phyloP scores from a whole-genome alignment of 1,140 invertebrate species.

The Drosophila nannoptera region DNA sequence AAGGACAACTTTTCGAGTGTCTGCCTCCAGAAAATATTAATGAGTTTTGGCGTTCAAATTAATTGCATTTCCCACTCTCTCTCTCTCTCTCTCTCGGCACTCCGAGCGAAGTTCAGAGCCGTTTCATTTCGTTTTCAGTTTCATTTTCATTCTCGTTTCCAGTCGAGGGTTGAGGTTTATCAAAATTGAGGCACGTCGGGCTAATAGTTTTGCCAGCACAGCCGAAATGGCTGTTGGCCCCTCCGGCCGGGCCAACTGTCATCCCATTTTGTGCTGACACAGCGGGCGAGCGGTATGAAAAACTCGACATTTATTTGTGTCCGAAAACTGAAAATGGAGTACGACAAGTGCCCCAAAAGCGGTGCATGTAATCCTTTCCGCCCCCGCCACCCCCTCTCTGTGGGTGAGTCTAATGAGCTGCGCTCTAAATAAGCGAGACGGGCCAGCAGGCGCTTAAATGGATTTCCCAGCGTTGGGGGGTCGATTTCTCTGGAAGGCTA shows the following conservation, averaged over 20 bases:
- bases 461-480: neutral
- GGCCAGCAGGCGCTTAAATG: conserved; percentile 14
- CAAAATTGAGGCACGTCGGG: conserved; percentile 43
- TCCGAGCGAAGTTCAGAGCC: conserved; percentile 48
- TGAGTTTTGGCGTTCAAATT: conserved; percentile 77
- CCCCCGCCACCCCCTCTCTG: conserved; percentile 19
- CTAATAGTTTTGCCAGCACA: conserved; percentile 57
- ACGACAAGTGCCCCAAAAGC: conserved; percentile 29
- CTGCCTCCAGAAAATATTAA: conserved; percentile 61
- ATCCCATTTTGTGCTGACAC: conserved; percentile 58
- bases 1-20: conserved; percentile 34
- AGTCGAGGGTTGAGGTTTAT: conserved; percentile 41
- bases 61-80: conserved; percentile 57
- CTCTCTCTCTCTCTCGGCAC: conserved; percentile 14
- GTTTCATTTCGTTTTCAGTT: conserved; percentile 52
- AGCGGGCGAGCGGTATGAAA: conserved; percentile 51
- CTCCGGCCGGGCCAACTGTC: conserved; percentile 31
- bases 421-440: conserved; percentile 42
- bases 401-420: conserved; percentile 52
- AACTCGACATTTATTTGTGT: conserved; percentile 61
- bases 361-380: conserved; percentile 15
- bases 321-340: conserved; percentile 61
- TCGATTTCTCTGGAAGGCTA: no score
- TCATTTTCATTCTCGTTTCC: conserved; percentile 49
- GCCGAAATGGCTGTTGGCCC: conserved; percentile 14